Conservation (phyloP, 1,140 invertebrate genomes). For the Bombus confusus region DNA sequence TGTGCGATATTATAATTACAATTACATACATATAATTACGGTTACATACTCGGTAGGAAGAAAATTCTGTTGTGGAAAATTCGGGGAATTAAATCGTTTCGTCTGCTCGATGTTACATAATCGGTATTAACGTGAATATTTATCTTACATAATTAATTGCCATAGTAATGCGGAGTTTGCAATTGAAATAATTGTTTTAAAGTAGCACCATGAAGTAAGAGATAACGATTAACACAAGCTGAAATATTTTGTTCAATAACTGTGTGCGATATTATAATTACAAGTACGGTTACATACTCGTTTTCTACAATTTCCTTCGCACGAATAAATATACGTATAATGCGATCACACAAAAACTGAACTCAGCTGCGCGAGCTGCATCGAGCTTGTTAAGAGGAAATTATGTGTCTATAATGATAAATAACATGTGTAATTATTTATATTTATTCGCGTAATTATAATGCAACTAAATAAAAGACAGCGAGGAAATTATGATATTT, state of each 20-base stretch:
- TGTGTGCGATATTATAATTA: neutral
- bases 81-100: neutral
- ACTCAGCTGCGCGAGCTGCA: neutral
- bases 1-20: neutral
- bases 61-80: neutral
- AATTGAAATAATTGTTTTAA: neutral
- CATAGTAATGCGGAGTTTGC: neutral
- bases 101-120: neutral
- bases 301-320: neutral
- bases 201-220: neutral
- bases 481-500: too few species aligned
- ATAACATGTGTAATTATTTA: neutral
- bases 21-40: too few species aligned
- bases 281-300: neutral
- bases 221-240: neutral
- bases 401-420: neutral
- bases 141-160: neutral
- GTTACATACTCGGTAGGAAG: neutral
- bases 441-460: neutral
- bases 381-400: neutral
- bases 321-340: neutral
- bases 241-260: neutral
- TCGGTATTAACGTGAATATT: neutral
- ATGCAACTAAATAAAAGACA: neutral
- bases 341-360: neutral